Percentiles rank a stretch among this genome's conserved stretches.
Evolutionary conservation across 2,888 invertebrate genomes (phyloP).

Genomic region (Agriopis marginaria): DNA sequence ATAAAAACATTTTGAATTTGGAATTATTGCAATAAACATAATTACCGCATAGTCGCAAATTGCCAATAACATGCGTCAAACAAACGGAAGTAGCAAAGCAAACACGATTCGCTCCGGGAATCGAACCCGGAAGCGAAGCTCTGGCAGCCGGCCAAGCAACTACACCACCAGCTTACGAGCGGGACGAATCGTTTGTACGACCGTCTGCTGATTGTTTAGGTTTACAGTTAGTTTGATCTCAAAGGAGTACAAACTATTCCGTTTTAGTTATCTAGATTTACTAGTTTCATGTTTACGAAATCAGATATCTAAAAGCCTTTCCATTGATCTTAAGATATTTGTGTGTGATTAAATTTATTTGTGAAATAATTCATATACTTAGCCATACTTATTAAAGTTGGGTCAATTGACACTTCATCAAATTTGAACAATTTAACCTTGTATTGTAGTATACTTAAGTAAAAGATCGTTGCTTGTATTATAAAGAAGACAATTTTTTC

Average conservation of each 20-base stretch:
- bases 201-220: slow-evolving; percentile 22
- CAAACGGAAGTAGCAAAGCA: slow-evolving; percentile 40
- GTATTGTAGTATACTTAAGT: no score
- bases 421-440: no score
- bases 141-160: slow-evolving; percentile 52
- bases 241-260: background rate
- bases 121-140: slow-evolving; percentile 54
- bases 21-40: background rate
- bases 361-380: no score
- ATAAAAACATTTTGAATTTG: no score
- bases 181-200: slow-evolving; percentile 26
- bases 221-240: slow-evolving; percentile 25
- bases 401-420: no score
- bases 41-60: background rate
- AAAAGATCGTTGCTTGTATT: no score
- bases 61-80: slow-evolving; percentile 20
- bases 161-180: slow-evolving; percentile 23
- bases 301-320: background rate
- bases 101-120: slow-evolving; percentile 49
- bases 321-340: no score
- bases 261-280: background rate
- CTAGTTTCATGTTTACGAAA: background rate
- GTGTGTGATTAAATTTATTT: no score
- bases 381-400: no score
- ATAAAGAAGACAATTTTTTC: no score